These are phyloP conservation scores for Altica lythri DNA, from an alignment of 2,888 invertebrate species.

Conservation along the genomic window DNA sequence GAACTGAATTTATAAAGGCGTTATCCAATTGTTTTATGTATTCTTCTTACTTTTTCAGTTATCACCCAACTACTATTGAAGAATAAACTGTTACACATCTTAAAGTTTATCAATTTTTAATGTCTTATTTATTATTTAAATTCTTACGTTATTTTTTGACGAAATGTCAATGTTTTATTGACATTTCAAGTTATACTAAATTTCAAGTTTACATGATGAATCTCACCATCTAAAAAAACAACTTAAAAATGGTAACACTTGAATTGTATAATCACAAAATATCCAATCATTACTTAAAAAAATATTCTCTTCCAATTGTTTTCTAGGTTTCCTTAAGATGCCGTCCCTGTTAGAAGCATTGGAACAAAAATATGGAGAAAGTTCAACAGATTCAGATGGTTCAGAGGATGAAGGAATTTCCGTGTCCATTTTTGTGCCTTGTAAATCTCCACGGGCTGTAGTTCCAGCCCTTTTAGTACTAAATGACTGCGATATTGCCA, in stretches of 20 bases:
- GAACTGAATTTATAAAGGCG: no score
- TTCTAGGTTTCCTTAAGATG: slow-evolving; percentile 62
- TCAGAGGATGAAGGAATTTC: slow-evolving; percentile 67
- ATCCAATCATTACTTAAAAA: not conserved
- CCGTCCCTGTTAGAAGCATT: slow-evolving; percentile 89
- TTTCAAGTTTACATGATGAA: not conserved
- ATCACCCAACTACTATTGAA: no score
- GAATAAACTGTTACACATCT: no score
- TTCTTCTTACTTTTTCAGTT: no score
- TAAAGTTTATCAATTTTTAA: no score
- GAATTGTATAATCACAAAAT: not conserved
- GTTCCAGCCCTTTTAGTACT: slow-evolving; percentile 85
- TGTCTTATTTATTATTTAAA: no score
- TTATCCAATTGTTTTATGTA: no score
- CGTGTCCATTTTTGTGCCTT: slow-evolving; percentile 85
- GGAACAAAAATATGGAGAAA: slow-evolving; percentile 79
- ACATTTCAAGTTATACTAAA: no score
- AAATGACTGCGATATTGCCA: slow-evolving; percentile 89
- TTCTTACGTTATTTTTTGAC: no score
- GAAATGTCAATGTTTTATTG: no score
- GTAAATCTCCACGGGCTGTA: slow-evolving; percentile 74
- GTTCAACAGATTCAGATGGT: slow-evolving; percentile 64
- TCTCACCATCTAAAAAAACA: slow-evolving; percentile 4
- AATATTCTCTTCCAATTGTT: not conserved
- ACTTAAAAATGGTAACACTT: slow-evolving; percentile 10